Evolutionary conservation across 2,888 invertebrate species (phyloP).

Genomic region (Troides helena): DNA sequence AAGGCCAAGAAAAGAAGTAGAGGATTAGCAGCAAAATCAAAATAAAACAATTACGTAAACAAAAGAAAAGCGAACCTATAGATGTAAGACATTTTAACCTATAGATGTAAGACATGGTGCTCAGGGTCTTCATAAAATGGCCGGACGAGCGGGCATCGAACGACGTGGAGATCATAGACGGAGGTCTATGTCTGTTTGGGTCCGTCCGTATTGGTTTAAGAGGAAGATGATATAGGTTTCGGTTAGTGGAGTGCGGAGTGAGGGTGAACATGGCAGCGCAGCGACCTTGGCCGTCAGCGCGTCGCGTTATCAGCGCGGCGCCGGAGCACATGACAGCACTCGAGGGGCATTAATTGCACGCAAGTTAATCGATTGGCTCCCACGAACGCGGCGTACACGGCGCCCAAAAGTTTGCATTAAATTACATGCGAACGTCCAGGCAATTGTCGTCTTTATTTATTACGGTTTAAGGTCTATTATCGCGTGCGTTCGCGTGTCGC

Average conservation of each 20-base stretch:
- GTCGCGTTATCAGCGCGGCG: conserved; percentile 15
- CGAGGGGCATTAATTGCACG: conserved; percentile 49
- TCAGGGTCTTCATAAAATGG: too few species aligned
- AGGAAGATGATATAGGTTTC: too few species aligned
- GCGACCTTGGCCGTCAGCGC: conserved; percentile 1
- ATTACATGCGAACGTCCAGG: conserved; percentile 1
- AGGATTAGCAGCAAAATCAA: too few species aligned
- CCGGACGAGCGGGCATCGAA: too few species aligned
- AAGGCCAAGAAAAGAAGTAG: too few species aligned
- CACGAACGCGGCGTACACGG: conserved; percentile 46
- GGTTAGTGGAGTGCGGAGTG: not conserved
- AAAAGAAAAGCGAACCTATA: too few species aligned
- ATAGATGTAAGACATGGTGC: too few species aligned
- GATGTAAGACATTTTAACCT: too few species aligned
- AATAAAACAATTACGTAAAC: too few species aligned
- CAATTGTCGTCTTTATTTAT: conserved; percentile 5
- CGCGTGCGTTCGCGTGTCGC: not conserved
- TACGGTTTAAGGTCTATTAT: conserved; percentile 12
- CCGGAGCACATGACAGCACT: conserved; percentile 61
- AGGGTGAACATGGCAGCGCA: not conserved
- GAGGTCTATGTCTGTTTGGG: too few species aligned
- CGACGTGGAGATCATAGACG: too few species aligned
- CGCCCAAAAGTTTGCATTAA: conserved; percentile 28
- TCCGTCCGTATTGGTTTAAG: too few species aligned
- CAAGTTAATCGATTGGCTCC: conserved; percentile 64